Evolutionary conservation across 2,797 vertebrate species (phyloP).

Genomic region (Siniperca scherzeri): DNA sequence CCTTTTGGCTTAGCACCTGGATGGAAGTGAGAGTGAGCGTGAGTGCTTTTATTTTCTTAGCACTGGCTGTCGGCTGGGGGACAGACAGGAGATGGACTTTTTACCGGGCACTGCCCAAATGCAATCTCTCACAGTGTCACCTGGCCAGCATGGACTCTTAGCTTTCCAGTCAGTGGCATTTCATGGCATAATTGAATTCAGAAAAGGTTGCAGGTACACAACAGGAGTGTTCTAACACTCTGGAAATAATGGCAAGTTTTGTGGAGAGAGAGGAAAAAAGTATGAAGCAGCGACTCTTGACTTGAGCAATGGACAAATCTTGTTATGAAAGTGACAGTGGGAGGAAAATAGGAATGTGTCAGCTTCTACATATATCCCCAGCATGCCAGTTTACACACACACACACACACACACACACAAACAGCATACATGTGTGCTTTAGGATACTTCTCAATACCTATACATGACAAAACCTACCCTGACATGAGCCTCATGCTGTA

Average conservation of each 20-base stretch:
- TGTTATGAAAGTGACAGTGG: slow-evolving; percentile 37
- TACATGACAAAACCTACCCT: slow-evolving; percentile 11
- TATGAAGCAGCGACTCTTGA: slow-evolving; percentile 18
- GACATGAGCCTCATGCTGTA: background rate
- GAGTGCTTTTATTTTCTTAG: slow-evolving; percentile 59
- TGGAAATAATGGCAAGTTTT: slow-evolving; percentile 37
- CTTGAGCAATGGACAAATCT: slow-evolving; percentile 30
- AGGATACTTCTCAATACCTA: background rate
- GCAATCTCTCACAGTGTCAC: slow-evolving; percentile 72
- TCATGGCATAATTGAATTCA: slow-evolving; percentile 74
- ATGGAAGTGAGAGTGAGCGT: slow-evolving; percentile 35
- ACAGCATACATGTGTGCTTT: background rate
- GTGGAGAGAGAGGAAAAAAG: background rate
- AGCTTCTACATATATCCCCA: slow-evolving; percentile 8
- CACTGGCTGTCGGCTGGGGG: slow-evolving; percentile 26
- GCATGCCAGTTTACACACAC: background rate
- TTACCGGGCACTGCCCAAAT: slow-evolving; percentile 52
- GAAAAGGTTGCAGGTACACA: slow-evolving; percentile 62
- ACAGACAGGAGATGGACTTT: slow-evolving; percentile 62
- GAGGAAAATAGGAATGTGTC: slow-evolving; percentile 32
- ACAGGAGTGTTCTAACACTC: slow-evolving; percentile 23
- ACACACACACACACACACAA: background rate
- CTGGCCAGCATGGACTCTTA: slow-evolving; percentile 53
- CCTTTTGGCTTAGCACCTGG: slow-evolving; percentile 56
- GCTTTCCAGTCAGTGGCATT: slow-evolving; percentile 72